A percentile compares a stretch with the other conserved stretches of the same genome.
Conservation (phyloP, 2,888 invertebrate species). For the Steinernema carpocapsae region DNA sequence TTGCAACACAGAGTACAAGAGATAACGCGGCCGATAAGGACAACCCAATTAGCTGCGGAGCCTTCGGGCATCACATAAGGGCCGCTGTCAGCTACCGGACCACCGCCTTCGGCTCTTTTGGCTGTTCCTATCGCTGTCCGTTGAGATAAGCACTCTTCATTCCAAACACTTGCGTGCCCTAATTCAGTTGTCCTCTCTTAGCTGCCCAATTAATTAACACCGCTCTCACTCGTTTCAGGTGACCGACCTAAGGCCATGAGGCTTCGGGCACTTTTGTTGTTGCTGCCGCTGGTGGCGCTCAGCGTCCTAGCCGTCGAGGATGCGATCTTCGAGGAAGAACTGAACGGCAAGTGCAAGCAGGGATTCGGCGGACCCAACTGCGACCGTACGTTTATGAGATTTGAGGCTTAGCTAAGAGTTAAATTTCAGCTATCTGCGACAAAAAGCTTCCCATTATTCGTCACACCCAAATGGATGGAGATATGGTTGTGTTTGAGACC, state of each 20-base stretch:
- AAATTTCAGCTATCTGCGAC: conserved; percentile 27
- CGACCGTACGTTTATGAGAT: conserved; percentile 37
- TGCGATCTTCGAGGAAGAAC: neutral
- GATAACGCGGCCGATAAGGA: conserved; percentile 30
- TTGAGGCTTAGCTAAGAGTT: neutral
- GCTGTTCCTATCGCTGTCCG: neutral
- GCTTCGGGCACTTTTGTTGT: conserved; percentile 28
- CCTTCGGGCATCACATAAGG: conserved; percentile 21
- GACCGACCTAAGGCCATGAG: conserved; percentile 21
- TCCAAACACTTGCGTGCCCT: neutral
- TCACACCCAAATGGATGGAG: neutral
- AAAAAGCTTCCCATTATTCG: neutral
- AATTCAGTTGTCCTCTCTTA: neutral
- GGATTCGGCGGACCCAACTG: conserved; percentile 40
- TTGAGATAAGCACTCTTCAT: conserved; percentile 13
- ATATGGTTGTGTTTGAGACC: neutral
- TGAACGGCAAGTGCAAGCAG: neutral
- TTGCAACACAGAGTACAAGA: conserved; percentile 33
- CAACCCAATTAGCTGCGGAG: conserved; percentile 33
- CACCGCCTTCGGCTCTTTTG: neutral
- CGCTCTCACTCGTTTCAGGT: conserved; percentile 14
- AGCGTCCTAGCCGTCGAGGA: conserved; percentile 1
- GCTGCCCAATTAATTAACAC: neutral
- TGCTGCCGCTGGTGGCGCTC: conserved; percentile 24
- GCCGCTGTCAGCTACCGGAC: neutral